Base-by-base conservation (phyloP, 2,888 invertebrate genomes). In the Phasia obesa region DNA sequence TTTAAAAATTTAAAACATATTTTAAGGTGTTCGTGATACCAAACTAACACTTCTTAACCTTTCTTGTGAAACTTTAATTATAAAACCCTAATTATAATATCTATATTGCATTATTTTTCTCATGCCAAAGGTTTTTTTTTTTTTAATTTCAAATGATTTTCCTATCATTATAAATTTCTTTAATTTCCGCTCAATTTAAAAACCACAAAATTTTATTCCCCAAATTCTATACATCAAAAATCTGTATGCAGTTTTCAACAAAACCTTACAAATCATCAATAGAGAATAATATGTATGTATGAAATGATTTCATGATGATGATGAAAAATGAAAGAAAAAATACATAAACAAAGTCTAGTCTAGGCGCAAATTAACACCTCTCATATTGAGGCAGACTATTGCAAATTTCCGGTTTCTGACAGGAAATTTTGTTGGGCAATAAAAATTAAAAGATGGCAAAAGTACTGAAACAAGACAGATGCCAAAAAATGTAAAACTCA, bases 381-480 rank as follows among this genome's bases (percentile, higher is more conserved):
- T 81, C 67, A 65, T 13, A 55, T 71, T 62, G 27, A 65, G 60
- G 51, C 81, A 85, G 85, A 83, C 85, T 85, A 81, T 85, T 84
- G 83, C 78, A 60, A 85, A 85, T 85, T 85, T 85, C 85, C 85
- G 78, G 60, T 76, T 59, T 53, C 17, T 53, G 59, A 53, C 71
- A 76, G 81, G 76, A 76, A 59, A 76, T 73, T 71, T 67, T 44
- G 60, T 76, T 65, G 81, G 71, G 60, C 44, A 35, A 71, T 38
- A 31, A 57, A 49, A 21, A 38, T 55, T 49, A 19, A 17, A 35
- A 57, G 9, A 49, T 35, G 17, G 7, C 42, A 23, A 19, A n/a
- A 17, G 42, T 23, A 47, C 6, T 15, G 44, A 27, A 4, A 25
- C 17, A 35, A 19, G 4, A 11, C 11, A 35, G n/a, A n/a, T n/a